These are phyloP conservation scores for Molossus molossus DNA, from an alignment of 2,797 vertebrate genomes.

Conservation along the genomic window DNA sequence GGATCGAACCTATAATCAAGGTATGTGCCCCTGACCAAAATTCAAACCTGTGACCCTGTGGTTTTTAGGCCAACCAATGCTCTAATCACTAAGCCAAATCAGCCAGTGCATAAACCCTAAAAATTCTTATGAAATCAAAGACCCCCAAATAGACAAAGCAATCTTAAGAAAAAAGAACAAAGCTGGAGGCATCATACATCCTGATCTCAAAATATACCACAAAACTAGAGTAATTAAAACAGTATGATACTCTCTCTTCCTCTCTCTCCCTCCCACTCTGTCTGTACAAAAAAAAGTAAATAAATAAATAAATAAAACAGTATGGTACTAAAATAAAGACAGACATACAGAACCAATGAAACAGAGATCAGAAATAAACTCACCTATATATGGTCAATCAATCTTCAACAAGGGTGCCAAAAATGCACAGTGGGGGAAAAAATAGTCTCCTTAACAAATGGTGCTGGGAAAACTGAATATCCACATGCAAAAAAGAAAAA, in stretches of 20 bases:
- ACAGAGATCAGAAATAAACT: neutral
- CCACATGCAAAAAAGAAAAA: neutral
- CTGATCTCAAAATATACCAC: slow-evolving; percentile 5
- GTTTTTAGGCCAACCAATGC: too few species aligned
- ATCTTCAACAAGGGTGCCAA: neutral
- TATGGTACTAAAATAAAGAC: neutral
- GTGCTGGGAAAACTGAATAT: neutral
- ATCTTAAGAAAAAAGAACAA: neutral
- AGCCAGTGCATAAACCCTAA: neutral
- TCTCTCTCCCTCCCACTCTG: too few species aligned
- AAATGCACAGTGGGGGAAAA: neutral
- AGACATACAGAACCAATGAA: neutral
- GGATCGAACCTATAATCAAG: too few species aligned
- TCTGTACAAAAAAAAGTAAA: too few species aligned
- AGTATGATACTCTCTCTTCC: too few species aligned
- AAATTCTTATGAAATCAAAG: neutral
- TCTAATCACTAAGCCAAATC: too few species aligned
- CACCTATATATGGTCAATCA: neutral
- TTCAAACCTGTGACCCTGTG: too few species aligned
- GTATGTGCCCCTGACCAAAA: too few species aligned
- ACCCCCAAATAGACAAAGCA: neutral
- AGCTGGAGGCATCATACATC: neutral
- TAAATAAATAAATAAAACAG: too few species aligned
- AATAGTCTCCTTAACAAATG: neutral
- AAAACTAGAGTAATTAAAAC: slow-evolving; percentile 18